A percentile compares a stretch with the other conserved stretches of the same genome.
phyloP scores from a whole-genome alignment of 2,797 vertebrate species.

The Psittacula echo region DNA sequence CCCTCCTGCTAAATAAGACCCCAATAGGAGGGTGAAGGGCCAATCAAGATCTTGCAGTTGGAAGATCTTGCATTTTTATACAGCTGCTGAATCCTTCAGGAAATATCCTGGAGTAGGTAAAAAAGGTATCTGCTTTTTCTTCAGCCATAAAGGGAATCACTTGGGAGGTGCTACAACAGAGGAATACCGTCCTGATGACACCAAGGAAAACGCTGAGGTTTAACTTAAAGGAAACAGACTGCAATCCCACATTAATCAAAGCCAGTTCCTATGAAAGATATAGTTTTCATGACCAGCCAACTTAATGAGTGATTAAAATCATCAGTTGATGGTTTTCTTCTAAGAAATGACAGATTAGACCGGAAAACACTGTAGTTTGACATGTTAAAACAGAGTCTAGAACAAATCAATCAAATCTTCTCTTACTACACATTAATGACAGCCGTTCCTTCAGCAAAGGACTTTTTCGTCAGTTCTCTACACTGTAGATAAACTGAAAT shows the following conservation, averaged over 20 bases:
- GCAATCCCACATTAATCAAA: not conserved
- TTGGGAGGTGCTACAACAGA: not conserved
- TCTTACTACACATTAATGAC: not conserved
- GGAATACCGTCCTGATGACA: not conserved
- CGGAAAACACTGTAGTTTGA: slow-evolving; percentile 8
- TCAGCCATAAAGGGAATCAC: not conserved
- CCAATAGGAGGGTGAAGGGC: not conserved
- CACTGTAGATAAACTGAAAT: not conserved
- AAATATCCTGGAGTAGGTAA: not conserved
- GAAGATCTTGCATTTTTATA: not conserved
- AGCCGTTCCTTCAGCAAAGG: not conserved
- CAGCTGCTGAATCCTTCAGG: not conserved
- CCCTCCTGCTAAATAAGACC: not conserved
- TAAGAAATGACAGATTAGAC: not conserved
- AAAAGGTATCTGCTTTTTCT: not conserved
- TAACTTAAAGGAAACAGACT: not conserved
- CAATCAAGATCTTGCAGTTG: not conserved
- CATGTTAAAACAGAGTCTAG: not conserved
- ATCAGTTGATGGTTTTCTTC: not conserved
- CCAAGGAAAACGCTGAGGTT: not conserved
- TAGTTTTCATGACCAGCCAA: not conserved
- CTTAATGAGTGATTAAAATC: slow-evolving; percentile 11
- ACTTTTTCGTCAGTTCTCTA: not conserved
- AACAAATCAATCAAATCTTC: not conserved
- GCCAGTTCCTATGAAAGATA: not conserved